Evolutionary conservation across 23 tunicate genomes (phyloP).

Genomic region (Diplosoma virens): DNA sequence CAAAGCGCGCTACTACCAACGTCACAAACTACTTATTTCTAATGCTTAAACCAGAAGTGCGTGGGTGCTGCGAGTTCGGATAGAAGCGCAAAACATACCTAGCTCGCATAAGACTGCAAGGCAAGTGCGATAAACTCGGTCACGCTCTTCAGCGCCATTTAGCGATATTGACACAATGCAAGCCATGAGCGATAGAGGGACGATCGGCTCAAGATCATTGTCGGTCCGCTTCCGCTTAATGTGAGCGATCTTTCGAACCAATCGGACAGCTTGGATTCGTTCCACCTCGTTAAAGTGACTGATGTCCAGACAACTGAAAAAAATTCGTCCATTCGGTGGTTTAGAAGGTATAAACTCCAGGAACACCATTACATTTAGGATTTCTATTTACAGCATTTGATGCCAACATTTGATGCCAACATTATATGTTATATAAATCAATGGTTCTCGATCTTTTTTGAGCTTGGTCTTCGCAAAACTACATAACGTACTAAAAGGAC

Average conservation of each 20-base stretch:
- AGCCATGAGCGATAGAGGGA: slow-evolving; percentile 67
- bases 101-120: slow-evolving; percentile 85
- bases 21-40: not conserved
- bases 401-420: too few relatives aligned
- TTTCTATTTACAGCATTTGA: too few relatives aligned
- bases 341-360: not conserved
- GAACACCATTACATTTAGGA: too few relatives aligned
- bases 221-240: slow-evolving; percentile 29
- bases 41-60: too few relatives aligned
- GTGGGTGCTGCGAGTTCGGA: too few relatives aligned
- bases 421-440: too few relatives aligned
- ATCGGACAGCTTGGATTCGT: slow-evolving; percentile 78
- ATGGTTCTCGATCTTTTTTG: too few relatives aligned
- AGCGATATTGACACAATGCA: slow-evolving; percentile 82
- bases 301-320: slow-evolving; percentile 78
- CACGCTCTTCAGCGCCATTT: slow-evolving; percentile 88
- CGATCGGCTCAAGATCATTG: slow-evolving; percentile 22
- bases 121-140: slow-evolving; percentile 87
- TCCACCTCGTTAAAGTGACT: slow-evolving; percentile 94
- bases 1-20: not conserved
- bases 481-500: too few relatives aligned
- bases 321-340: not conserved
- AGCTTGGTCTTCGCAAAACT: too few relatives aligned
- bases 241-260: slow-evolving; percentile 70
- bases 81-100: slow-evolving; percentile 12